phyloP scores from a whole-genome alignment of 2,797 vertebrate genomes.

The Columba guinea region DNA sequence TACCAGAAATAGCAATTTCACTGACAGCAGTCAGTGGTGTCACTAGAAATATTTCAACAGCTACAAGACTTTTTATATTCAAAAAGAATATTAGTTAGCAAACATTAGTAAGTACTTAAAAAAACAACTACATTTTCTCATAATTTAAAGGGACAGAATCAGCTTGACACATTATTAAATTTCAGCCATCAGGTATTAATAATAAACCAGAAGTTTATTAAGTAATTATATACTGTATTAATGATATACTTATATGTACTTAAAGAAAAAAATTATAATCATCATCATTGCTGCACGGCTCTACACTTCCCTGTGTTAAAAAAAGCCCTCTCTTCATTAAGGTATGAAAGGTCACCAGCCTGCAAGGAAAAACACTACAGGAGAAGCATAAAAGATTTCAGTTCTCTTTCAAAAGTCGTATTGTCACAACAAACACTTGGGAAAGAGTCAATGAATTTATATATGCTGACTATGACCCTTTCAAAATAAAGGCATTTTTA shows the following conservation, averaged over 20 bases:
- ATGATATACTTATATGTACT: not conserved
- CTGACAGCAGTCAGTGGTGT: not conserved
- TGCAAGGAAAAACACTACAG: not conserved
- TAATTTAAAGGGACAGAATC: constrained; percentile 13
- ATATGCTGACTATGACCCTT: constrained; percentile 32
- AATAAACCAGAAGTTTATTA: not conserved
- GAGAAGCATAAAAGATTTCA: not conserved
- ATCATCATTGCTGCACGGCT: not conserved
- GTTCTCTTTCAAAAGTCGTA: not conserved
- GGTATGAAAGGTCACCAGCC: not conserved
- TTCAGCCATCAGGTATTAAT: not conserved
- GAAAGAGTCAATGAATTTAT: not conserved
- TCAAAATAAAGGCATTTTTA: constrained; percentile 47
- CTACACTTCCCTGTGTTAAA: not conserved
- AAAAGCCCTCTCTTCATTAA: not conserved
- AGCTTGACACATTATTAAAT: not conserved
- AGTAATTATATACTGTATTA: not conserved
- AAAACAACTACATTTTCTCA: not conserved
- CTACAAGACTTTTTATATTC: not conserved
- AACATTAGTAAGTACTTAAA: not conserved
- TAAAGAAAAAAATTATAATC: not conserved
- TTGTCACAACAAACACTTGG: not conserved
- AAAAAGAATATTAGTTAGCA: not conserved
- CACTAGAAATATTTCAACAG: not conserved
- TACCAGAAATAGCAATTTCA: not conserved